Evolutionary conservation across 2,888 invertebrate species (phyloP).

Genomic region (Callinectes sapidus): DNA sequence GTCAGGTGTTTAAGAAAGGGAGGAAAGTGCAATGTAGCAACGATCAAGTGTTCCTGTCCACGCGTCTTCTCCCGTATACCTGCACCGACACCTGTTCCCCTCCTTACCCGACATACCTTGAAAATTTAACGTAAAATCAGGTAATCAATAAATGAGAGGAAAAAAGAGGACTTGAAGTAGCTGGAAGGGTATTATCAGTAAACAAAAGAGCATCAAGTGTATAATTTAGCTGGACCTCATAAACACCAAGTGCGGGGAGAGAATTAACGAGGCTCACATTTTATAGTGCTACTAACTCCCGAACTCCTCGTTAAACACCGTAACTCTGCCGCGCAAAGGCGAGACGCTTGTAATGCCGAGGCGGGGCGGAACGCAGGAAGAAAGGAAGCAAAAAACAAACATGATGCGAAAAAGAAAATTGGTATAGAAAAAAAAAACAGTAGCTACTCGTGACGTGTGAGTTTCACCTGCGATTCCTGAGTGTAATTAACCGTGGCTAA

Average conservation of each 20-base stretch:
- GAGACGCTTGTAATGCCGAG: background rate
- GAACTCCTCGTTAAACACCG: background rate
- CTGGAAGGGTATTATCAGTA: background rate
- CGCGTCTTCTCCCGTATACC: background rate
- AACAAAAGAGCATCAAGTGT: background rate
- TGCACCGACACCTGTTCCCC: background rate
- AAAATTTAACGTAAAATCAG: background rate
- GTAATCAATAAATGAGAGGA: background rate
- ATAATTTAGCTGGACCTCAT: background rate
- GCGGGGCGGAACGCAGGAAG: background rate
- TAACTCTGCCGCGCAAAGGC: background rate
- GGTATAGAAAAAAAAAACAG: background rate
- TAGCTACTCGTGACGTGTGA: background rate
- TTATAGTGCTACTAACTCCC: background rate
- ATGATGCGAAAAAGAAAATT: background rate
- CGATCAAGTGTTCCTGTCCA: background rate
- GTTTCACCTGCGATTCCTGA: slow-evolving; percentile 20
- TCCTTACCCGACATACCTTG: background rate
- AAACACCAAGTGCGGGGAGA: background rate
- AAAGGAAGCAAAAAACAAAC: background rate
- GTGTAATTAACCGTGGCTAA: slow-evolving; percentile 34
- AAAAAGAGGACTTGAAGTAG: background rate
- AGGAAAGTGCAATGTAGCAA: no score
- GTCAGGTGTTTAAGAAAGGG: no score
- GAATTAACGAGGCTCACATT: background rate